Conservation (phyloP, 2,797 vertebrate species). For the Brotula barbata region DNA sequence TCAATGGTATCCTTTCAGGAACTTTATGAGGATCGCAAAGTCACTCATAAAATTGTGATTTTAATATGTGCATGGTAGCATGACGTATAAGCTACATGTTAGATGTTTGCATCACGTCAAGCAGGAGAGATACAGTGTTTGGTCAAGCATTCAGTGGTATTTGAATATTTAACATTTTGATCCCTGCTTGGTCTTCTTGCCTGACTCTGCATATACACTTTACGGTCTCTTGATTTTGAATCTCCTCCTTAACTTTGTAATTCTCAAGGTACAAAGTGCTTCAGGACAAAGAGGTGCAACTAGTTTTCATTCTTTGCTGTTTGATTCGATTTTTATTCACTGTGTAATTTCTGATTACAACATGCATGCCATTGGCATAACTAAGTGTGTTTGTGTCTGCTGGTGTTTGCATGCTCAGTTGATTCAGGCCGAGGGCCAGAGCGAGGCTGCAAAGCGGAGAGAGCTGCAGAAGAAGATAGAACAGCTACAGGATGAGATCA, state of each 20-base stretch:
- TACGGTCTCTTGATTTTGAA: no score
- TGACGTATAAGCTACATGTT: not conserved
- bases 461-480: conserved; percentile 76
- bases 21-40: not conserved
- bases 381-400: not conserved
- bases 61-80: not conserved
- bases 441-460: conserved; percentile 64
- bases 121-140: not conserved
- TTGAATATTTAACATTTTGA: not conserved
- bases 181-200: no score
- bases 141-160: not conserved
- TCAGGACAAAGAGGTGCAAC: conserved; percentile 78
- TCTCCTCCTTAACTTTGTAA: conserved; percentile 62
- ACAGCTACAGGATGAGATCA: conserved; percentile 75
- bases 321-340: no score
- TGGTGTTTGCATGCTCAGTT: conserved; percentile 50
- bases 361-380: not conserved
- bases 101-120: no score
- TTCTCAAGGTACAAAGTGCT: conserved; percentile 77
- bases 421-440: conserved; percentile 65
- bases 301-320: no score
- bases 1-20: conserved; percentile 79
- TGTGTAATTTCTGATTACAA: not conserved
- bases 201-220: no score
- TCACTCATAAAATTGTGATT: no score